These are phyloP conservation scores for Perithous albicinctus DNA, from an alignment of 2,888 invertebrate species.

Conservation along the genomic window DNA sequence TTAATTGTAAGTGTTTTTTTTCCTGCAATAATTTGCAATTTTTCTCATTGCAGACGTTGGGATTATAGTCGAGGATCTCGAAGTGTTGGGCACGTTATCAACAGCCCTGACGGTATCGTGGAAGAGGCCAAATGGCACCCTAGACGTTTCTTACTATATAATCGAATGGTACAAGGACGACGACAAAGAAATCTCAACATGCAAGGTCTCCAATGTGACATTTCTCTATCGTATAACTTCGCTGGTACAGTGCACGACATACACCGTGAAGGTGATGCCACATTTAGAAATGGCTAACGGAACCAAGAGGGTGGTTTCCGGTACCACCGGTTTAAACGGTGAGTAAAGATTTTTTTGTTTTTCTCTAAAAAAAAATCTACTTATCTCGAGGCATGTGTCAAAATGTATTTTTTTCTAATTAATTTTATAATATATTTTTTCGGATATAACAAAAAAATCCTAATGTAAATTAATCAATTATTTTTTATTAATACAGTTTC, in stretches of 20 bases:
- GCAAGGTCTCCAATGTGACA: constrained; percentile 29
- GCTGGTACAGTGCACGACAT: constrained; percentile 63
- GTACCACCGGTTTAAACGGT: constrained; percentile 64
- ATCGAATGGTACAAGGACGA: constrained; percentile 19
- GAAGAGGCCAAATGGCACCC: constrained; percentile 3
- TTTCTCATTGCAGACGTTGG: constrained; percentile 2
- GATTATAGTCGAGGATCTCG: constrained; percentile 5
- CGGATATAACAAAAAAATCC: neutral
- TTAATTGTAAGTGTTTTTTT: no score
- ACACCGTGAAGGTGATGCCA: constrained; percentile 63
- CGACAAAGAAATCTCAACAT: neutral
- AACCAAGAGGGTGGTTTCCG: constrained; percentile 43
- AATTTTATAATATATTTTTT: neutral
- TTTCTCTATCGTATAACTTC: constrained; percentile 1
- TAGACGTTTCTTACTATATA: constrained; percentile 29
- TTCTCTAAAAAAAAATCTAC: neutral
- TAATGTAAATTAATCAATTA: no score
- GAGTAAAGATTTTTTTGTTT: constrained; percentile 8
- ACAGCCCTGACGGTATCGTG: constrained; percentile 5
- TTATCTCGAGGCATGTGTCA: neutral
- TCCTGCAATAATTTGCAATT: neutral
- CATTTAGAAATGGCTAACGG: constrained; percentile 23
- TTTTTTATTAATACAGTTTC: no score
- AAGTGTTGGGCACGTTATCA: neutral
- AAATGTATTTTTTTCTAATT: neutral